These are phyloP conservation scores for Balaeniceps rex DNA, from an alignment of 2,113 vertebrate species.

Conservation along the genomic window DNA sequence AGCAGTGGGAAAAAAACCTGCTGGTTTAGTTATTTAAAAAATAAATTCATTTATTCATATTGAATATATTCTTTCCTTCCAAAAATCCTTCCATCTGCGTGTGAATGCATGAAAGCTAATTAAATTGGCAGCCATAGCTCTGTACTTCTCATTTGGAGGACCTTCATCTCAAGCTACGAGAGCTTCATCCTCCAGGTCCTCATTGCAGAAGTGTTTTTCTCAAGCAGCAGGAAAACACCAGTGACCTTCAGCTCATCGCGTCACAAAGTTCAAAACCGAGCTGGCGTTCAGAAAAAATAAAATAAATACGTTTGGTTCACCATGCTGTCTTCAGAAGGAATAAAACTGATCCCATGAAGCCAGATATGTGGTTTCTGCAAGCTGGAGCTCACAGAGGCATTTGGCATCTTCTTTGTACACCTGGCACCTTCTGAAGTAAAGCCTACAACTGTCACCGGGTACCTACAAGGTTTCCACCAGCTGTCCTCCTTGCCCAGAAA, in stretches of 20 bases:
- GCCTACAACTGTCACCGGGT: neutral
- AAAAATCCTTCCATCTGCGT: neutral
- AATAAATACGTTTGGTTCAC: neutral
- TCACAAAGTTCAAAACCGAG: neutral
- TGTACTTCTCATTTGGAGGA: slow-evolving; percentile 7
- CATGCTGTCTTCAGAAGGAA: neutral
- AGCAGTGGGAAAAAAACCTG: neutral
- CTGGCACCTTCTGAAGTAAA: neutral
- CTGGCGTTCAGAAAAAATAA: neutral
- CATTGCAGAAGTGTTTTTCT: neutral
- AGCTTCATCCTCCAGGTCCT: neutral
- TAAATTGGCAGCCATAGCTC: slow-evolving; percentile 5
- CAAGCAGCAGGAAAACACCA: neutral
- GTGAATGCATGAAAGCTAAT: neutral
- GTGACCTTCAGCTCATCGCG: neutral
- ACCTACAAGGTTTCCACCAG: neutral
- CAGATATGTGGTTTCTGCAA: neutral
- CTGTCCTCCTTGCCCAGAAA: neutral
- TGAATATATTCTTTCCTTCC: neutral
- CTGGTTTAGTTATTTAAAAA: neutral
- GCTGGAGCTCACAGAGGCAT: neutral
- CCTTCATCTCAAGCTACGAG: neutral
- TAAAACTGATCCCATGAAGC: neutral
- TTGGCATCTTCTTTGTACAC: neutral
- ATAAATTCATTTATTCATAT: neutral